Evolutionary conservation across 2,797 vertebrate genomes (phyloP), one percentile per base, ranked within the genome.

Genomic region (Lycodopsis pacificus): DNA sequence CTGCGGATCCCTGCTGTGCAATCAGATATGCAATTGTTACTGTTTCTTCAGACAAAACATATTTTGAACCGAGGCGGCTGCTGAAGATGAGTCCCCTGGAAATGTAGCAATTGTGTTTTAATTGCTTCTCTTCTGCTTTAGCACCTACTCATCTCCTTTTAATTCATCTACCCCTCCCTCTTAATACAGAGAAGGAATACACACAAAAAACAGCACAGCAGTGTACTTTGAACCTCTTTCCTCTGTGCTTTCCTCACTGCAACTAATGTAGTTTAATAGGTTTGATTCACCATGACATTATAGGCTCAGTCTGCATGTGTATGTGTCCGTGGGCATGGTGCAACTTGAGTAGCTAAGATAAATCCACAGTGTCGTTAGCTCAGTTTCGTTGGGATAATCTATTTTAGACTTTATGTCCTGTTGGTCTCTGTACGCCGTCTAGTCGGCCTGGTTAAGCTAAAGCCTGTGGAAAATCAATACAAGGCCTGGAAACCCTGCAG

Each of bases 71-170:
- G 63, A 83, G 84, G 63, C 19, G 12, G 57, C 67, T 71, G 74
- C 65, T 67, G 76, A 73, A 80, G 71, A 89, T 19, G 65, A 80
- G 67, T 70, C 66, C 48, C 84, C 66, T 82, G 85, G 85, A 89
- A 88, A 91, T 84, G 51, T 83, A 76, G 74, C 81, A 76, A 78
- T 90, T 86, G 83, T 87, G 54, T 83, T 87, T 88, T 91, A 91
- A 91, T 91, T 89, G 83, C 82, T 79, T 92, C 62, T 81, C 67
- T 57, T 87, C 65, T 83, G 73, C 64, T 73, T 40, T 40, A 20
- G 49, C 65, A 68, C 40, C 57, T 76, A 22, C 48, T 73, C 67
- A 40, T 61, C 65, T 91, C 27, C 62, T 62, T 82, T 73, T 76
- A 76, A 76, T 83, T 65, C 27, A 40, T 62, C 63, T 53, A 14